Evolutionary conservation across 2,797 vertebrate species (phyloP), one percentile per base, ranked within the genome.

Genomic region (Diplodus sargus): DNA sequence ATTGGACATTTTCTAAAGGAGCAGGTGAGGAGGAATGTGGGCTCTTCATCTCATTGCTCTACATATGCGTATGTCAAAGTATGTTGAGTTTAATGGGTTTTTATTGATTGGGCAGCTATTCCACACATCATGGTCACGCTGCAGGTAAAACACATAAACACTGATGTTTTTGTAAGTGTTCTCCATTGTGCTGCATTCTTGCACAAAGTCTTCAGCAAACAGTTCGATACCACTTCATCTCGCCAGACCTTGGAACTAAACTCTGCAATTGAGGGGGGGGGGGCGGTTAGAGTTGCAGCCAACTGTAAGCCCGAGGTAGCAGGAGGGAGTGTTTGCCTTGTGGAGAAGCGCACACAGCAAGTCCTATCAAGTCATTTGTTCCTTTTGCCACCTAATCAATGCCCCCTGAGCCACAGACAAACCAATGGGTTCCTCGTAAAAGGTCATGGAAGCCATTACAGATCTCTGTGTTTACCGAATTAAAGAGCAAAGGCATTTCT

Each of bases 331-430:
- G 83, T 91, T 94, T 92, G 78, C 68, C 80, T 81, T 75, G 81
- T 34, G 92, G 79, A 85, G 59, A 82, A 84, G 78, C 45, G 20
- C 72, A 86, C 81, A 79, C 64, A 84, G 83, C 70, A 86, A 91
- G 84, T 87, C 81, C 78, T 67, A 78, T 68, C 76, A 87, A 92
- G 92, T 89, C 71, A 92, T 94, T 95, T 95, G 89, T 95, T 93
- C 88, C 80, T 86, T 92, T 88, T 89, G 87, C 89, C 89, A 92
- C 79, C 82, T 90, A 93, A 93, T 95, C 92, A 92, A 95, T 94
- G 82, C 47, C 65, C 79, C 85, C 83, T 73, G 84, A 92, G 90
- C 89, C 82, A 78, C 60, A 89, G 87, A 93, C 90, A 88, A 93
- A 93, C 79, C 82, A 86, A 82, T 48, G 66, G 65, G 70, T 59